Conservation (phyloP, 1,140 invertebrate species). For the Cydia fagiglandana region DNA sequence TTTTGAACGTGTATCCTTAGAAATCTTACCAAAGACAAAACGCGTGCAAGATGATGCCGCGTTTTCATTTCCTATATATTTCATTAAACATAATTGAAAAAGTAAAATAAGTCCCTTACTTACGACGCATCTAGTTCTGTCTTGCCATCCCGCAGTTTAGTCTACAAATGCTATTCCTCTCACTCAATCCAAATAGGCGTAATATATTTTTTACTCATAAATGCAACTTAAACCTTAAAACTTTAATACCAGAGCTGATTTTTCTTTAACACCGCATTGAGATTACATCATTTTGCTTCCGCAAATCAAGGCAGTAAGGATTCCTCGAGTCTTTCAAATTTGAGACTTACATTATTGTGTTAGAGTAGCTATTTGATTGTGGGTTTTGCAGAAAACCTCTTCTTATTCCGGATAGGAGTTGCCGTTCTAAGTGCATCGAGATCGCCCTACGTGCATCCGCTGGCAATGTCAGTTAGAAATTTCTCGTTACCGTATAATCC, state of each 20-base stretch:
- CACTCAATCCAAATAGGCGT: neutral
- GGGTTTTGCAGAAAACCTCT: constrained; percentile 38
- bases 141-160: constrained; percentile 51
- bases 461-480: constrained; percentile 64
- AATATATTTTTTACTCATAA: neutral
- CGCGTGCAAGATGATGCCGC: neutral
- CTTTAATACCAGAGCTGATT: neutral
- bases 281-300: neutral
- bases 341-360: neutral
- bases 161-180: constrained; percentile 49
- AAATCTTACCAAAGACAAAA: too few species aligned
- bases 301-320: neutral
- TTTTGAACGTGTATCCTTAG: too few species aligned
- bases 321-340: neutral
- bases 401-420: constrained; percentile 37
- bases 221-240: neutral
- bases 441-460: constrained; percentile 61
- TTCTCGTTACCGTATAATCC: constrained; percentile 67
- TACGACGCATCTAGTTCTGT: constrained; percentile 50
- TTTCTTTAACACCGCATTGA: too few species aligned
- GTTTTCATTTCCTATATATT: constrained; percentile 39
- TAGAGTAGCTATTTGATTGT: constrained; percentile 38
- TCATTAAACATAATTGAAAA: constrained; percentile 61
- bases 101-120: constrained; percentile 56
- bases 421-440: constrained; percentile 59